Percentiles rank a stretch among this genome's conserved stretches.
phyloP scores from a whole-genome alignment of 2,113 vertebrate genomes.

The Miniopterus natalensis region DNA sequence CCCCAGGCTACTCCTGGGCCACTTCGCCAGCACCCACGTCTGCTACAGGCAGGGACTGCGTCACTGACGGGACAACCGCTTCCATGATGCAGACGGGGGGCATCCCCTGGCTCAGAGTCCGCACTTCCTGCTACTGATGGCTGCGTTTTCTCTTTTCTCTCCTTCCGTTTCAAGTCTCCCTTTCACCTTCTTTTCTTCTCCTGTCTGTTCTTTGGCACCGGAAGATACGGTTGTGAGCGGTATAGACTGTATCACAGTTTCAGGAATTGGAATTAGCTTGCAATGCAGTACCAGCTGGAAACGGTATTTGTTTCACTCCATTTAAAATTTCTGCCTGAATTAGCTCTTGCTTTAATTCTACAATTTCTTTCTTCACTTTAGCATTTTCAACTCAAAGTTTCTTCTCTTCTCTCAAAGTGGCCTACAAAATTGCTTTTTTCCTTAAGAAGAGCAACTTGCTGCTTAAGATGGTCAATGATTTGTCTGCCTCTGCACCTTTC shows the following conservation, averaged over 20 bases:
- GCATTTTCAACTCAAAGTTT: constrained; percentile 97
- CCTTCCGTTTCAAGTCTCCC: constrained; percentile 93
- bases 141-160: constrained; percentile 93
- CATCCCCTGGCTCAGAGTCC: constrained; percentile 91
- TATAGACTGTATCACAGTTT: constrained; percentile 74
- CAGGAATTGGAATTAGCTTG: constrained; percentile 81
- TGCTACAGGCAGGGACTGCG: constrained; percentile 95
- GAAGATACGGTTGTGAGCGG: constrained; percentile 72
- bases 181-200: constrained; percentile 92
- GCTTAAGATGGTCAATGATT: constrained; percentile 97
- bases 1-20: constrained; percentile 95
- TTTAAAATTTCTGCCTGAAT: constrained; percentile 94
- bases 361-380: constrained; percentile 97
- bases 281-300: constrained; percentile 81
- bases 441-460: constrained; percentile 97
- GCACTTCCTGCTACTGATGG: constrained; percentile 85
- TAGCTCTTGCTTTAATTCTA: constrained; percentile 93
- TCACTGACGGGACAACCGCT: constrained; percentile 94
- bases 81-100: constrained; percentile 95
- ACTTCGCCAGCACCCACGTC: constrained; percentile 96
- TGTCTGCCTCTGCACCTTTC: constrained; percentile 96
- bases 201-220: constrained; percentile 84
- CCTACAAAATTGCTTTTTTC: constrained; percentile 93
- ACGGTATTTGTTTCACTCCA: constrained; percentile 92
- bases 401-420: constrained; percentile 96